Evolutionary conservation across 2,888 invertebrate genomes (phyloP).

Genomic region (Drosophila tanythrix): DNA sequence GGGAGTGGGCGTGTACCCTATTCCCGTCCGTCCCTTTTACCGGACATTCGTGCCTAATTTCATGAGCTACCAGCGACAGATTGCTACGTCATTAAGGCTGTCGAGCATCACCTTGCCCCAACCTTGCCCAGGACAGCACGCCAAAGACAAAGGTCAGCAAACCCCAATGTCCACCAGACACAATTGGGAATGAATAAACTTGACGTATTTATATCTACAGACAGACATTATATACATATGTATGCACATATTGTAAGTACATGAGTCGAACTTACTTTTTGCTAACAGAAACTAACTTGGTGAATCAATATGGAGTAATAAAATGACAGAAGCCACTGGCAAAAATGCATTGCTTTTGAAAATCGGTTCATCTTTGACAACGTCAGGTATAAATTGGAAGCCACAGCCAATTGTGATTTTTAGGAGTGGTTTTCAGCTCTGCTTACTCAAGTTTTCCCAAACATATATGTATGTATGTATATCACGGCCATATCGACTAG

Average conservation of each 20-base stretch:
- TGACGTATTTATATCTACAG: slow-evolving; percentile 11
- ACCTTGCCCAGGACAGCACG: neutral
- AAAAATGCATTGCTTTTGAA: neutral
- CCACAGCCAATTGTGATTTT: neutral
- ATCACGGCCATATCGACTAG: neutral
- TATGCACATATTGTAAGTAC: neutral
- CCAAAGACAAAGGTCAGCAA: slow-evolving; percentile 31
- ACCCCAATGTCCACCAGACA: slow-evolving; percentile 25
- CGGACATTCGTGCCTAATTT: slow-evolving; percentile 75
- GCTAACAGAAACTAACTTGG: neutral
- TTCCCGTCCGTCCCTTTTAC: slow-evolving; percentile 14
- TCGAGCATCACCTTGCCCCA: slow-evolving; percentile 8
- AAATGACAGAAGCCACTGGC: neutral
- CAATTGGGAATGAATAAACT: slow-evolving; percentile 35
- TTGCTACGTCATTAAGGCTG: slow-evolving; percentile 69
- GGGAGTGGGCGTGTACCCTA: slow-evolving; percentile 15
- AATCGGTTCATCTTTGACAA: neutral
- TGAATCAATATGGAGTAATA: neutral
- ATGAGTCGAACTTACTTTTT: neutral
- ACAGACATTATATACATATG: neutral
- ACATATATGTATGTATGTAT: neutral
- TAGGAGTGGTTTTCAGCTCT: neutral
- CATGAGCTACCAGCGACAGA: slow-evolving; percentile 74
- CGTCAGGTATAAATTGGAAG: neutral
- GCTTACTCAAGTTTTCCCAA: neutral